These are phyloP conservation scores for Heteromurus nitidus DNA, from an alignment of 2,888 invertebrate species.

Conservation along the genomic window DNA sequence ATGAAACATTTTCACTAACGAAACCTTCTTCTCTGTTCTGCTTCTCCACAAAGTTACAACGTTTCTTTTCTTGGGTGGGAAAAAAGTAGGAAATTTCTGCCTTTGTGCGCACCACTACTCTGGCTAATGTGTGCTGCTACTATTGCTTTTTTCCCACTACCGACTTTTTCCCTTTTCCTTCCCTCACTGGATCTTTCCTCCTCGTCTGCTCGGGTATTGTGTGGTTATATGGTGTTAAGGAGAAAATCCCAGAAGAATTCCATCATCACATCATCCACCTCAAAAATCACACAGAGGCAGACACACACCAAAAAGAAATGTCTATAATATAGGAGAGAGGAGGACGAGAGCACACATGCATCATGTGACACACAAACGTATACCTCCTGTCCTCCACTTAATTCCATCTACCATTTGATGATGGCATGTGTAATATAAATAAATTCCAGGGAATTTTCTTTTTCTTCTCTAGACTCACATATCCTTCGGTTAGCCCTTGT, in stretches of 20 bases:
- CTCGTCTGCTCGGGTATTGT: neutral
- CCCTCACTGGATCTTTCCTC: conserved; percentile 27
- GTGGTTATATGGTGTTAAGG: conserved; percentile 42
- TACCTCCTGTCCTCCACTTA: too few relatives aligned
- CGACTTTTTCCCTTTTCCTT: conserved; percentile 12
- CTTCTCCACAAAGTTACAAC: too few relatives aligned
- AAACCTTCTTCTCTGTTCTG: too few relatives aligned
- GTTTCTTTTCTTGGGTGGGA: conserved; percentile 17
- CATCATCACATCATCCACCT: conserved; percentile 62
- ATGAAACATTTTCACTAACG: conserved; percentile 44
- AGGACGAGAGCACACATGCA: too few relatives aligned
- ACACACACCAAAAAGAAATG: neutral
- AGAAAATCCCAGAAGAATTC: conserved; percentile 55
- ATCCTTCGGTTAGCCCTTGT: too few relatives aligned
- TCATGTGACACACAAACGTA: neutral
- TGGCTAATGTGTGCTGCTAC: too few relatives aligned
- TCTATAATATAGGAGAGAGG: too few relatives aligned
- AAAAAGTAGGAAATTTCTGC: too few relatives aligned
- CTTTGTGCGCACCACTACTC: too few relatives aligned
- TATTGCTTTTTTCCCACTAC: too few relatives aligned
- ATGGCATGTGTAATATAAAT: conserved; percentile 13
- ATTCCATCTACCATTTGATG: too few relatives aligned
- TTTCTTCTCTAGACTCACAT: neutral
- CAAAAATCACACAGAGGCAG: conserved; percentile 44
- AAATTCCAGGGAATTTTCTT: conserved; percentile 26